A percentile compares a stretch with the other conserved stretches of the same genome.
These are phyloP conservation scores for Henricia sp. DNA, from an alignment of 53 echinoderm and acorn worm species.

Conservation along the genomic window DNA sequence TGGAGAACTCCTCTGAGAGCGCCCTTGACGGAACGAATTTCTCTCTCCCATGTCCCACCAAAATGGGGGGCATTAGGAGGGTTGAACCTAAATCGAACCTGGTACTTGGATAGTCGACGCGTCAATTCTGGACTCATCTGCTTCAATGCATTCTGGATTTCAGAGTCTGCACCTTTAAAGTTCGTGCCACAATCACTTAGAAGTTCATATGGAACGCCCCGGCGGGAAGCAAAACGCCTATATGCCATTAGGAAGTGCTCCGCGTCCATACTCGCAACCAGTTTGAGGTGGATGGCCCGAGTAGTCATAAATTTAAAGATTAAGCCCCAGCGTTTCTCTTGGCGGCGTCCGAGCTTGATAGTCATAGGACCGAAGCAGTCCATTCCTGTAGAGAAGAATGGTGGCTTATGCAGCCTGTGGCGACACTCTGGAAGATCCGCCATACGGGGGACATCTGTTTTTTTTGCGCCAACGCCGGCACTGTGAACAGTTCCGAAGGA, in stretches of 20 bases:
- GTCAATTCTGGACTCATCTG: not conserved
- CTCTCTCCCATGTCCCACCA: conserved; percentile 58
- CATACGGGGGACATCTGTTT: conserved; percentile 20
- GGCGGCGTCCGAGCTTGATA: conserved; percentile 39
- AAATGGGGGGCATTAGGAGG: conserved; percentile 52
- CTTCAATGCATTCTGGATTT: conserved; percentile 34
- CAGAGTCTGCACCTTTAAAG: conserved; percentile 47
- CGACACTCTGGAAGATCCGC: conserved; percentile 28
- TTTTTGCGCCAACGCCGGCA: conserved; percentile 13
- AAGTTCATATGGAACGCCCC: conserved; percentile 39
- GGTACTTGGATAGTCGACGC: not conserved
- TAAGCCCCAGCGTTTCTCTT: conserved; percentile 63
- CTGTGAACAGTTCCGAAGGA: conserved; percentile 14
- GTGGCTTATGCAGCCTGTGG: conserved; percentile 40
- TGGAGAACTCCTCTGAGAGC: conserved; percentile 29
- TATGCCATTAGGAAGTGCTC: conserved; percentile 55
- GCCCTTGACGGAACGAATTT: conserved; percentile 48
- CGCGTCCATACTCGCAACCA: conserved; percentile 37
- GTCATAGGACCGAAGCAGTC: conserved; percentile 65
- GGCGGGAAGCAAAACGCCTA: conserved; percentile 27
- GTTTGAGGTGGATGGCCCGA: conserved; percentile 45
- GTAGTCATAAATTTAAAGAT: conserved; percentile 61
- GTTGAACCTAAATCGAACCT: conserved; percentile 32
- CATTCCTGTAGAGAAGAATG: conserved; percentile 59
- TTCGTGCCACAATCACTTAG: conserved; percentile 65